A percentile compares a stretch with the other conserved stretches of the same genome.
These are phyloP conservation scores for Phataginus tricuspis DNA, from an alignment of 2,797 vertebrate genomes.

Conservation along the genomic window DNA sequence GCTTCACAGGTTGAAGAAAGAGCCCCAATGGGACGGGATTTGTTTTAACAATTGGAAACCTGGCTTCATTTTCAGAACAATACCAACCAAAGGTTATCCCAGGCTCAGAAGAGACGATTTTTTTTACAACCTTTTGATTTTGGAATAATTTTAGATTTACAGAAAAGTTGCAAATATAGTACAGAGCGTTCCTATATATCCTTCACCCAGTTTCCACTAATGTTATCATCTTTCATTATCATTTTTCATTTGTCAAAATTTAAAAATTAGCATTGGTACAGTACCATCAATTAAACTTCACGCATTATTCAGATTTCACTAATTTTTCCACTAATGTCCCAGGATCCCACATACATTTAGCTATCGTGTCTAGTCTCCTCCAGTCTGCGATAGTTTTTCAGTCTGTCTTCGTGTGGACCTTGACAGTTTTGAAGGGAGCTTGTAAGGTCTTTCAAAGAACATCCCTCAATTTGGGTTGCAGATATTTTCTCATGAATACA, in stretches of 20 bases:
- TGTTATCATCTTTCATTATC: background rate
- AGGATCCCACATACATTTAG: background rate
- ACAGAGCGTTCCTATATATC: background rate
- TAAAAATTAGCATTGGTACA: background rate
- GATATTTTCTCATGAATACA: background rate
- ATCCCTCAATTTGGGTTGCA: background rate
- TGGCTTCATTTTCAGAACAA: constrained; percentile 37
- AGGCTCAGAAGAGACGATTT: constrained; percentile 14
- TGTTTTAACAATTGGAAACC: background rate
- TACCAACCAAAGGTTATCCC: constrained; percentile 48
- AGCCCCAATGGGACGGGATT: background rate
- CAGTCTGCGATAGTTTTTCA: background rate
- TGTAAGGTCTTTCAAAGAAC: background rate
- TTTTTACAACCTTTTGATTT: constrained; percentile 13
- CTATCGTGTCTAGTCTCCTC: background rate
- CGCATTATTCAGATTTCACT: background rate
- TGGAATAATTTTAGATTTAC: constrained; percentile 28
- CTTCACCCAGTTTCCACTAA: background rate
- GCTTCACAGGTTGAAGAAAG: background rate
- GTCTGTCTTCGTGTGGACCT: background rate
- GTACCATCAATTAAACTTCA: background rate
- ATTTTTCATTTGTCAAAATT: background rate
- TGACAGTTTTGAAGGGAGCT: background rate
- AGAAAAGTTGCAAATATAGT: background rate
- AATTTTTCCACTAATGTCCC: background rate